Base-by-base conservation (phyloP, 2,888 invertebrate species). In the Zonitis immaculata region DNA sequence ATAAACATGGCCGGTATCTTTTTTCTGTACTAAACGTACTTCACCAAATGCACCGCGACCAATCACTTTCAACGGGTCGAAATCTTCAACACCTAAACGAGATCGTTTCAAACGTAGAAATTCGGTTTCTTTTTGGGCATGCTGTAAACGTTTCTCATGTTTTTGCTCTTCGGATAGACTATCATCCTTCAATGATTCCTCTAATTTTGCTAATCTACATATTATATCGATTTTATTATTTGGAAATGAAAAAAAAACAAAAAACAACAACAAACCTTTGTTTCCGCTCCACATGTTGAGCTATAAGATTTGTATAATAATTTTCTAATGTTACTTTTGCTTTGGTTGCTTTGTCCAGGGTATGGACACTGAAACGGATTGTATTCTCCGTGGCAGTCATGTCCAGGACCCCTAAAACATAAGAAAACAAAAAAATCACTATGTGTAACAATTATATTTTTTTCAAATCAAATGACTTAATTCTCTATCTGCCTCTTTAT, bases 1-100 rank as follows among this genome's bases (percentile, higher is more conserved):
- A 77, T 98, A 99, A 47, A 99, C 95, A 78, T 99, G 98, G 4
- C 99, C 99, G 1, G 98, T 99, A 77, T 99, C 99, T 77, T 95
- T 95, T 78, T 99, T 99, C 80, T 99, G 99, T 49, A 98, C 99
- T 55, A 99, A 82, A 61, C 99, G 88, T 51, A 98, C 98, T 78
- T 94, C 93, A 22, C 94, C 93, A 73, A 94, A 94, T 44, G 93
- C 94, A 42, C 93, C 94, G 64, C 92, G 82, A n/a, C 93, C 94
- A 68, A 93, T 93, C 60, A 96, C 93, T 81, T 98, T 99, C 55
- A 99, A 82, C 11, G 98, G 95, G 75, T 97, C 97, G 74, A 99
- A 99, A 78, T 99, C 98, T 77, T 96, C 95, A 22, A 98, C 97
- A 43, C 95, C 96, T 45, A 99, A 85, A 61, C 97, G 85, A 46